phyloP scores from a whole-genome alignment of 2,888 invertebrate genomes.

The Harpagoxenus sublaevis region DNA sequence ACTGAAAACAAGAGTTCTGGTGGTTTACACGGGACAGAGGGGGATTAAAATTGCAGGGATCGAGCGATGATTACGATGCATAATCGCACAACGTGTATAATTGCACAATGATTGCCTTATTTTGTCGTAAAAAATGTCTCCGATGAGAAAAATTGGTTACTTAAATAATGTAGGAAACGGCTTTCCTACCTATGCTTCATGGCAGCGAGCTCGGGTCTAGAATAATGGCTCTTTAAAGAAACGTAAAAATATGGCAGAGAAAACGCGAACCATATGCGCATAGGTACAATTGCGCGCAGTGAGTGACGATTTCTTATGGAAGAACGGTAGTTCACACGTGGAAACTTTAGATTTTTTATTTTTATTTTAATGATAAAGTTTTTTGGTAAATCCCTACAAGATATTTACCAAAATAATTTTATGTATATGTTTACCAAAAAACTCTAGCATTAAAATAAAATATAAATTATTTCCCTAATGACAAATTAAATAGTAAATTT shows the following conservation, averaged over 20 bases:
- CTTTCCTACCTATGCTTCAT: not conserved
- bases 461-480: not conserved
- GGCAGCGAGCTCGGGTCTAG: not conserved
- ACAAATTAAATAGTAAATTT: not conserved
- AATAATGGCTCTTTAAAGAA: conserved; percentile 2
- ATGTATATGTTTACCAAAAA: too few relatives aligned
- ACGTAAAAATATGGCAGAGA: not conserved
- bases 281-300: not conserved
- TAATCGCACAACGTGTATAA: not conserved
- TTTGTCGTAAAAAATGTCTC: conserved; percentile 19
- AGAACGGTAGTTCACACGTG: not conserved
- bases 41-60: conserved; percentile 31
- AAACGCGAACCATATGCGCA: not conserved
- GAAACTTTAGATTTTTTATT: not conserved
- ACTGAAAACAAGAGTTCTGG: not conserved
- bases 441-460: too few relatives aligned
- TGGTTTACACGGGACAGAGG: not conserved
- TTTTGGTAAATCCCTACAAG: not conserved
- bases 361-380: not conserved
- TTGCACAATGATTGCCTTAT: not conserved
- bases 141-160: not conserved
- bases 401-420: too few relatives aligned
- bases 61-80: conserved; percentile 2
- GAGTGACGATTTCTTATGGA: conserved; percentile 4
- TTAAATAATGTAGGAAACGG: conserved; percentile 8